Conservation (phyloP, 1,140 invertebrate genomes). For the Ericerus pela region DNA sequence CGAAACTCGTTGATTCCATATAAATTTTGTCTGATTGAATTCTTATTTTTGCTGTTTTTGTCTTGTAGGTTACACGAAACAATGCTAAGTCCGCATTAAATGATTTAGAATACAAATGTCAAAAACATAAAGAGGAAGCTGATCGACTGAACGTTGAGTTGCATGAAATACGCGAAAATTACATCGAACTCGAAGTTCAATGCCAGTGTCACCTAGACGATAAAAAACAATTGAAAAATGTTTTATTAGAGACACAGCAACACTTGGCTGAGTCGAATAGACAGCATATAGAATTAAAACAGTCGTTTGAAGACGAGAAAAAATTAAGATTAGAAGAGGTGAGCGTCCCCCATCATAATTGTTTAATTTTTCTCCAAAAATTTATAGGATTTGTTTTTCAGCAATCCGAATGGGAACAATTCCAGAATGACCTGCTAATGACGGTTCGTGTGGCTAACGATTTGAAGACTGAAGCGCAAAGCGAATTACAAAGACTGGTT, state of each 20-base stretch:
- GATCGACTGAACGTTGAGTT: constrained; percentile 49
- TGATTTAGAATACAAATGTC: constrained; percentile 61
- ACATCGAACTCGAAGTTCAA: constrained; percentile 49
- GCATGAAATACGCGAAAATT: constrained; percentile 49
- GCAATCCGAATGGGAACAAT: constrained; percentile 80
- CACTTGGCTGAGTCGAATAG: constrained; percentile 43
- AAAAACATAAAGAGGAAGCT: constrained; percentile 55
- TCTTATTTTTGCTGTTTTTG: background rate
- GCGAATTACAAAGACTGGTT: constrained; percentile 62
- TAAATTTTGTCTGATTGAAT: background rate
- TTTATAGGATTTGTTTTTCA: constrained; percentile 15
- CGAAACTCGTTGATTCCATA: no score
- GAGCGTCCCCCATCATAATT: no score
- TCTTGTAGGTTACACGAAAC: constrained; percentile 46
- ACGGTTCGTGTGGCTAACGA: constrained; percentile 89
- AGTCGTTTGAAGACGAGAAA: constrained; percentile 41
- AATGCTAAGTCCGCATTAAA: constrained; percentile 65
- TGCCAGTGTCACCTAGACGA: constrained; percentile 62
- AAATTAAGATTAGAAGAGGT: constrained; percentile 41
- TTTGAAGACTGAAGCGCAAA: constrained; percentile 75
- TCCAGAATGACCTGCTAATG: constrained; percentile 80
- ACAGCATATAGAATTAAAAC: constrained; percentile 38
- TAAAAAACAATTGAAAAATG: constrained; percentile 49
- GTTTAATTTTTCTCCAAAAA: constrained; percentile 5
- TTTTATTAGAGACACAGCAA: constrained; percentile 48